Percentiles rank a stretch among this genome's conserved stretches.
Conservation (phyloP, 2,797 vertebrate species). For the Phataginus tricuspis region DNA sequence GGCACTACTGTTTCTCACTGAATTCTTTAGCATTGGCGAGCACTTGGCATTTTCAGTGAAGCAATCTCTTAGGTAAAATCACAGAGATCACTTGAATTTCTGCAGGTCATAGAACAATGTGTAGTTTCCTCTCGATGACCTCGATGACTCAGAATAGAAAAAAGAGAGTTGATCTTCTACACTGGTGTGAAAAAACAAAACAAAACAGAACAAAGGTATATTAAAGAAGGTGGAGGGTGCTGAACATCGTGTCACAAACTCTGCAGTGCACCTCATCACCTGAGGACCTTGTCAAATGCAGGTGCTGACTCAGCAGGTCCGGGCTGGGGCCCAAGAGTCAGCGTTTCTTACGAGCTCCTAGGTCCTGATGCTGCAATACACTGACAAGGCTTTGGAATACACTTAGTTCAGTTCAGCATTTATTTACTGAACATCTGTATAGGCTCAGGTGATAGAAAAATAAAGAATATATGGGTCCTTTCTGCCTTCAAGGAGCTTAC, state of each 20-base stretch:
- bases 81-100: conserved; percentile 35
- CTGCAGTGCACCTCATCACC: neutral
- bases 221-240: neutral
- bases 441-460: neutral
- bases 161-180: neutral
- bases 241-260: neutral
- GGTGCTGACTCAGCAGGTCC: neutral
- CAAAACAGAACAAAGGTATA: neutral
- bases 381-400: neutral
- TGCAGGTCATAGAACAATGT: neutral
- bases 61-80: neutral
- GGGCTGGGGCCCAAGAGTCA: neutral
- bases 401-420: neutral
- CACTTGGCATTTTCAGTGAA: neutral
- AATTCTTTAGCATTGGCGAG: neutral
- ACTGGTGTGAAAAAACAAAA: neutral
- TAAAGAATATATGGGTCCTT: neutral
- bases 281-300: neutral
- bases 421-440: neutral
- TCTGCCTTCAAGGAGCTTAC: neutral
- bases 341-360: neutral
- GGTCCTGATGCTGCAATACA: neutral
- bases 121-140: conserved; percentile 36
- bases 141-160: conserved; percentile 36
- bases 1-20: neutral